phyloP scores from a whole-genome alignment of 2,888 invertebrate genomes.

The Xestia c-nigrum region DNA sequence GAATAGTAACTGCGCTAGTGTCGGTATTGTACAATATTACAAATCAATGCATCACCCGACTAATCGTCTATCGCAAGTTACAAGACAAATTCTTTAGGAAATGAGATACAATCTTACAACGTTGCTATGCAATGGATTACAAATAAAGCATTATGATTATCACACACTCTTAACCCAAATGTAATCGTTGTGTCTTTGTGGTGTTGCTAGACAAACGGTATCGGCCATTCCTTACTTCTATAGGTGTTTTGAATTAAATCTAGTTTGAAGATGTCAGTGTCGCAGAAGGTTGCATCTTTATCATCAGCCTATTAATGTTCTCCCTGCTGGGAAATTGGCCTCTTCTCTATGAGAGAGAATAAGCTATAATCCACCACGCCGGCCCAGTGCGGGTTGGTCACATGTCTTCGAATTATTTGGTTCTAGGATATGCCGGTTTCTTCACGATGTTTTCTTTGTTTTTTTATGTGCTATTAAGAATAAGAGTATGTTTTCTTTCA shows the following conservation, averaged over 20 bases:
- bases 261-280: no score
- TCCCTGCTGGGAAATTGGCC: no score
- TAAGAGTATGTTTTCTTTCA: no score
- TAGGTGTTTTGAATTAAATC: background rate
- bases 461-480: no score
- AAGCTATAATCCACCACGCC: no score
- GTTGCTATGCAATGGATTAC: constrained; percentile 16
- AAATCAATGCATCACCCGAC: constrained; percentile 8
- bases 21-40: constrained; percentile 2
- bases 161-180: constrained; percentile 34
- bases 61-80: constrained; percentile 2
- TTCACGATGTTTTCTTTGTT: no score
- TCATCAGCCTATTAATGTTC: no score
- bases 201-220: constrained; percentile 9
- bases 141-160: constrained; percentile 1
- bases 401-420: no score
- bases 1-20: background rate
- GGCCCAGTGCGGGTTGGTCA: no score
- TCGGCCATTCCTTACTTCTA: background rate
- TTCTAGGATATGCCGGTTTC: no score
- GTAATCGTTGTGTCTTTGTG: constrained; percentile 19
- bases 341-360: no score
- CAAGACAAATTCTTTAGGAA: constrained; percentile 44
- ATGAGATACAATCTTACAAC: constrained; percentile 27
- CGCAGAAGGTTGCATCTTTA: no score